Conservation (phyloP, 2,888 invertebrate genomes). For the Sinelater perroti region DNA sequence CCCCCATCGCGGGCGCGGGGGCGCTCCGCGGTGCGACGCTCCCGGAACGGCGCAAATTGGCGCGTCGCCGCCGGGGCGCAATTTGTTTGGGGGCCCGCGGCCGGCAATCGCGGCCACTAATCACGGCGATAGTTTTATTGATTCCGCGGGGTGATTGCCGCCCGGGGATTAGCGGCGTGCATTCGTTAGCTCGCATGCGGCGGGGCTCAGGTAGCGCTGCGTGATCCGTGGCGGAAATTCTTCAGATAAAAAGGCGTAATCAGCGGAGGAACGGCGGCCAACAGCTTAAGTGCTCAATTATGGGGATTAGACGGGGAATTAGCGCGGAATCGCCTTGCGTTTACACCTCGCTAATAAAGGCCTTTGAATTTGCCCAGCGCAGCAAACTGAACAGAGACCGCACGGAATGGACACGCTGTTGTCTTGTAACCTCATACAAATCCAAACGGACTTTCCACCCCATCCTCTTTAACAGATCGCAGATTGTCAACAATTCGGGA, state of each 20-base stretch:
- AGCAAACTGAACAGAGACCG: no score
- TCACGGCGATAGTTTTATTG: constrained; percentile 37
- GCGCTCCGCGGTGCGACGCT: no score
- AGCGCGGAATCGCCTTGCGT: no score
- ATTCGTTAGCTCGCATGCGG: constrained; percentile 14
- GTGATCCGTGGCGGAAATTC: constrained; percentile 16
- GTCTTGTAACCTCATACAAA: no score
- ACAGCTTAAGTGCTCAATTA: neutral
- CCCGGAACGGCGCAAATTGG: constrained; percentile 38
- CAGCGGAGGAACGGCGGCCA: constrained; percentile 6
- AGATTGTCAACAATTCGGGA: no score
- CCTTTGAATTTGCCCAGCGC: no score
- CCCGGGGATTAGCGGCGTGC: constrained; percentile 18
- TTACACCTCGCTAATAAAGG: no score
- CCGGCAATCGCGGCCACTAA: constrained; percentile 33
- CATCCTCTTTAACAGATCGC: no score
- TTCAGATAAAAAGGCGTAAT: neutral
- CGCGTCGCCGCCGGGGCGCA: constrained; percentile 44
- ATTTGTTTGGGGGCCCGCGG: constrained; percentile 45
- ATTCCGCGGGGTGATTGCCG: constrained; percentile 29
- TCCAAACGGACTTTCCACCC: no score
- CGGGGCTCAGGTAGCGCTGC: constrained; percentile 3
- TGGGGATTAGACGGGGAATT: constrained; percentile 1
- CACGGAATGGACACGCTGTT: no score
- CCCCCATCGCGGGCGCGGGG: constrained; percentile 23